A percentile compares a stretch with the other conserved stretches of the same genome.
These are phyloP conservation scores for Drosophila bifasciata DNA, from an alignment of 1,140 invertebrate species.

Conservation along the genomic window DNA sequence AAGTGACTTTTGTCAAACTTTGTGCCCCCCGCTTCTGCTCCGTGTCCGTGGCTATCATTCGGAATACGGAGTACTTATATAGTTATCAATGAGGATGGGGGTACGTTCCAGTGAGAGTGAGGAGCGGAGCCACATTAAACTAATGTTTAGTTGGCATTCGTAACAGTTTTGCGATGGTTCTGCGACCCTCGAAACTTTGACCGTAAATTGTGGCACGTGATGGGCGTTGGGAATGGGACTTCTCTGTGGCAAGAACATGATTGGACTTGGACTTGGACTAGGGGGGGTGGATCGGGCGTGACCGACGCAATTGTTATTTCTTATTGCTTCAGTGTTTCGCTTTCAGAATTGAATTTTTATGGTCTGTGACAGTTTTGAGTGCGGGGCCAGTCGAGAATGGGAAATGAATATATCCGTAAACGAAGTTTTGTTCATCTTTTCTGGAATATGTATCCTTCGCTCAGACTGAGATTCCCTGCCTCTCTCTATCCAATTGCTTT, in stretches of 20 bases:
- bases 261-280: constrained; percentile 12
- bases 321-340: constrained; percentile 21
- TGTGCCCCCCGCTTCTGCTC: constrained; percentile 50
- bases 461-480: not conserved
- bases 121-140: constrained; percentile 57
- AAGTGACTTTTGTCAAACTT: constrained; percentile 81
- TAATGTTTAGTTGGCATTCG: constrained; percentile 79
- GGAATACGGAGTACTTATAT: constrained; percentile 62
- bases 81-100: constrained; percentile 64
- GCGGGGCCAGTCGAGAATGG: constrained; percentile 24
- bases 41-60: constrained; percentile 8
- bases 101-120: not conserved
- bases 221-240: constrained; percentile 47
- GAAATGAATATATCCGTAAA: constrained; percentile 2
- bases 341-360: constrained; percentile 73
- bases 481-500: not conserved
- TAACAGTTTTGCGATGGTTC: constrained; percentile 76
- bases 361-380: constrained; percentile 73
- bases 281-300: constrained; percentile 40
- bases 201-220: constrained; percentile 80
- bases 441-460: not conserved
- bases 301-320: constrained; percentile 68
- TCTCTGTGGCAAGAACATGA: constrained; percentile 21
- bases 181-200: constrained; percentile 75
- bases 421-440: constrained; percentile 9